Evolutionary conservation across 2,888 invertebrate species (phyloP), one percentile per base, ranked within the genome.

Genomic region (Pogonocherus hispidulus): DNA sequence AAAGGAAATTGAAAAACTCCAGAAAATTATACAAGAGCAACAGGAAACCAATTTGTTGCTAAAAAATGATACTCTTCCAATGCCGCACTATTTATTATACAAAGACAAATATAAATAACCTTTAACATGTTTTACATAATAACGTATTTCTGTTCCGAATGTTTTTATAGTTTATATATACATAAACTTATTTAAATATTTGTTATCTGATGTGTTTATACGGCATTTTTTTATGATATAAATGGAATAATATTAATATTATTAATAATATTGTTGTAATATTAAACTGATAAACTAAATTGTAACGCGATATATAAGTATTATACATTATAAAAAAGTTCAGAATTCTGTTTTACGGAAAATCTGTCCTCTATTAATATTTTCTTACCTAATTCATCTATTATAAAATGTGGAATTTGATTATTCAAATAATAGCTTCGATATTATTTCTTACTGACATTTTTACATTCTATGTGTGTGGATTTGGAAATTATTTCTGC

Each of bases 1-100:
- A 63, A 82, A 83, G 44, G 88, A 89, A 79, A 79, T 88, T 32
- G 83, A 86, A 55, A 82, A 85, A 35, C 79, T 89, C 46, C 85
- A 85, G 64, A 80, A 83, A 69, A 80, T 88, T 37, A 82, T 89
- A 8, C 84, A 81, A 57, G 84, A 86, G 65, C 87, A 87, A 69
- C 87, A 88, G 68, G 84, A 83, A 32, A 80, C 82, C 32, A 86
- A 86, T 62, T 41, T 78, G 32, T 63, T 81, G 20, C 64, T 78
- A 19, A 79, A 78, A 60, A 77, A 84, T 78, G 72, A 81, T 84
- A 72, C 84, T 66, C 76, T 81, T 67, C 80, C 83, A 54, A 67
- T 78, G 69, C 80, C 81, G 44, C 82, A 81, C 60, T 85, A 84
- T 79, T 77, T 82, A 69, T 76, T 84, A 64, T 82, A 82, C 75